phyloP scores from a whole-genome alignment of 2,888 invertebrate genomes.

The Eilema griseolum region DNA sequence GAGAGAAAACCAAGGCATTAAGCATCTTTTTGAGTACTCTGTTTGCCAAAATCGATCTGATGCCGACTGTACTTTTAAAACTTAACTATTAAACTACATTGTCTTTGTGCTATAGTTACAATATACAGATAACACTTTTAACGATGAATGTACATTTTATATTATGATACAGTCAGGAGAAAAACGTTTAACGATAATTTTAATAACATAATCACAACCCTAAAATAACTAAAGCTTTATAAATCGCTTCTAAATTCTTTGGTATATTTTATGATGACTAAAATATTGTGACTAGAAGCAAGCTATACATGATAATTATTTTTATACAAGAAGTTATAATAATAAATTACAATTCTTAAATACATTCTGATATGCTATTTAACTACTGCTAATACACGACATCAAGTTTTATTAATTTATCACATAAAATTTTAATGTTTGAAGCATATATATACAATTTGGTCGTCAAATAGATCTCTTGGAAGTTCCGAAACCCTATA shows the following conservation, averaged over 20 bases:
- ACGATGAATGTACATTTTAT: slow-evolving; percentile 31
- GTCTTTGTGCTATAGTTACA: slow-evolving; percentile 42
- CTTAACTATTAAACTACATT: slow-evolving; percentile 46
- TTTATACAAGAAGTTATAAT: slow-evolving; percentile 45
- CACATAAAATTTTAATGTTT: slow-evolving; percentile 57
- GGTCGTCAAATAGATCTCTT: slow-evolving; percentile 69
- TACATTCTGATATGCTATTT: slow-evolving; percentile 70
- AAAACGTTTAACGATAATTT: slow-evolving; percentile 36
- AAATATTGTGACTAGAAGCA: slow-evolving; percentile 46
- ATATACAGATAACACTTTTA: slow-evolving; percentile 28
- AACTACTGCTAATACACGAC: slow-evolving; percentile 58
- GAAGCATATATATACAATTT: slow-evolving; percentile 59
- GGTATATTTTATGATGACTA: slow-evolving; percentile 56
- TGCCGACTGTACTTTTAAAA: neutral
- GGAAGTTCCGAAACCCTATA: slow-evolving; percentile 18
- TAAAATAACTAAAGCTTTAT: slow-evolving; percentile 63
- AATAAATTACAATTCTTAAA: slow-evolving; percentile 47
- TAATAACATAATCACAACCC: slow-evolving; percentile 71
- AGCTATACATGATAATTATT: slow-evolving; percentile 43
- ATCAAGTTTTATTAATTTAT: slow-evolving; percentile 57
- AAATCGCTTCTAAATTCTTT: slow-evolving; percentile 56
- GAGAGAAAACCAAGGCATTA: too few relatives aligned
- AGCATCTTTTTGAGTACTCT: too few relatives aligned
- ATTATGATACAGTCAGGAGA: slow-evolving; percentile 31
- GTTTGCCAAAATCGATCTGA: too few relatives aligned